Evolutionary conservation across 2,888 invertebrate genomes (phyloP).

Genomic region (Noctua comes): DNA sequence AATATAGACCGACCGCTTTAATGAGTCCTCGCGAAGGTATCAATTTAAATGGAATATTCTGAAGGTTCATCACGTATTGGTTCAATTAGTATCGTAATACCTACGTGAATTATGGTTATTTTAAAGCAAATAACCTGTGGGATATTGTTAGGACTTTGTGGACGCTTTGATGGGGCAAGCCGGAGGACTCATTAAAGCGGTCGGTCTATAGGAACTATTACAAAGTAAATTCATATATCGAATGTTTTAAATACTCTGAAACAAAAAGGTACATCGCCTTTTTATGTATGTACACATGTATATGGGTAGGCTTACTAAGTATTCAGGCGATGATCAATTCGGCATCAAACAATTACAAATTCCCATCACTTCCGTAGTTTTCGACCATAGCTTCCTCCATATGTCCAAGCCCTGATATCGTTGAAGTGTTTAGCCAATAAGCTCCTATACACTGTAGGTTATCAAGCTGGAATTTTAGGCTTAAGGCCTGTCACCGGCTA

Average conservation of each 20-base stretch:
- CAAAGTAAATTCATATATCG: background rate
- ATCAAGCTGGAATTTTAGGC: constrained; percentile 22
- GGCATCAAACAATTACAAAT: background rate
- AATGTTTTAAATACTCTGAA: background rate
- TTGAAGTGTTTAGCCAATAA: constrained; percentile 42
- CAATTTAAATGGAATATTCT: no score
- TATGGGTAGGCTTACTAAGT: background rate
- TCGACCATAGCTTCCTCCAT: background rate
- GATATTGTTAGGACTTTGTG: no score
- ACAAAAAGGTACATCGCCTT: no score
- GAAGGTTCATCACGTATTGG: no score
- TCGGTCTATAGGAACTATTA: no score
- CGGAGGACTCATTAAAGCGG: no score
- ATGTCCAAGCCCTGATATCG: constrained; percentile 15
- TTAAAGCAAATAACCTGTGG: no score
- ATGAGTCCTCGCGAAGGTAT: no score
- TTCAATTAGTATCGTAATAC: no score
- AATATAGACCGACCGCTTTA: no score
- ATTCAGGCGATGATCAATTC: background rate
- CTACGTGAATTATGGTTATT: no score
- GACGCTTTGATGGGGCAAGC: no score
- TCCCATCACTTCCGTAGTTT: background rate
- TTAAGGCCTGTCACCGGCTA: constrained; percentile 37
- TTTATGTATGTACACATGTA: background rate
- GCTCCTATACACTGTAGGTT: constrained; percentile 41